Evolutionary conservation across 1,140 invertebrate species (phyloP), one percentile per base, ranked within the genome.

Genomic region (Ptiloglossa arizonensis): DNA sequence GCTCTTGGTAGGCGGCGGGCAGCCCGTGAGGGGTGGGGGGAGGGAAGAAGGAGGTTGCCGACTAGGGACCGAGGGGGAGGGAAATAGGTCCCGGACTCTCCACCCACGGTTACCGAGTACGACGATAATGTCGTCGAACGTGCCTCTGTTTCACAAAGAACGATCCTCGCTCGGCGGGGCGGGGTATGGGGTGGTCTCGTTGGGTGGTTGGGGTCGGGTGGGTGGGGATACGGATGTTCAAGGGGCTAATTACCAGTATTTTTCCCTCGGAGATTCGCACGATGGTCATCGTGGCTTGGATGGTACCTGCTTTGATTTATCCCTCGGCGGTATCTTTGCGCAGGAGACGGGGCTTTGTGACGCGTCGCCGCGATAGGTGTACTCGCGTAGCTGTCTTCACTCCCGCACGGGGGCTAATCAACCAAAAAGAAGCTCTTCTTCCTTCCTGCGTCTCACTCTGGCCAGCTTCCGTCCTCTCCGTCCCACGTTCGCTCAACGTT

Each of bases 241-340:
- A 82, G 85, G 64, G 79, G 63, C 79, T 86, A 87, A 87, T 87
- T 86, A 87, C 72, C 62, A 75, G 66, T 75, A 66, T 69, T 87
- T 80, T 63, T 80, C 73, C 62, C 73, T 52, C 73, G 86, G 75
- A 87, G 74, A 74, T 80, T 85, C 71, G 50, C 72, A 85, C 59
- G 75, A 87, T 87, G 86, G 84, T 87, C 87, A 88, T 88, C 86
- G 80, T 87, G 50, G 19, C 17, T n/a, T 83, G 83, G 86, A 80
- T 87, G 82, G 59, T 87, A 86, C 86, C 85, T 84, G 78, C 88
- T 89, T 89, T 89, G 84, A 85, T 87, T 86, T 85, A 75, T 83
- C 76, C 81, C 54, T 64, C n/a, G 32, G n/a, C 70, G 32, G 32
- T 48, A 22, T n/a, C 44, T 35, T 44, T 32, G 22, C 66, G 56